Evolutionary conservation across 2,113 vertebrate genomes (phyloP).

Genomic region (Origma solitaria): DNA sequence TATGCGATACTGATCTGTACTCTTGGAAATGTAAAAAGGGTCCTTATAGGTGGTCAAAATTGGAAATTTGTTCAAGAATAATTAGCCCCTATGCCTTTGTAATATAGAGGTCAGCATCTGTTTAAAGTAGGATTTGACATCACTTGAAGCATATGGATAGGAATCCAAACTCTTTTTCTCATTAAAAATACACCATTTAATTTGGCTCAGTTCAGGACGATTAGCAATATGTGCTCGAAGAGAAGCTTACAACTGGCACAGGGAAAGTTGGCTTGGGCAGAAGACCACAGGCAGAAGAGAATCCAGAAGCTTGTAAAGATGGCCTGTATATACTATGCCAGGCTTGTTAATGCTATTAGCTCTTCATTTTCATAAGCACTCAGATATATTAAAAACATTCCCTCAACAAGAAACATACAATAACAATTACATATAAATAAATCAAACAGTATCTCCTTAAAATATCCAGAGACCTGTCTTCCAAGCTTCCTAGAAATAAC

Average conservation of each 20-base stretch:
- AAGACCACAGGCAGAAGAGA: background rate
- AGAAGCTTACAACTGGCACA: background rate
- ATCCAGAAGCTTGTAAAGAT: constrained; percentile 7
- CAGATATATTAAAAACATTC: background rate
- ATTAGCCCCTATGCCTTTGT: constrained; percentile 21
- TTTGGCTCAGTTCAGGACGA: constrained; percentile 41
- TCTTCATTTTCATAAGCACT: constrained; percentile 1
- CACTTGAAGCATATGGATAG: constrained; percentile 50
- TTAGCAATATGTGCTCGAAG: constrained; percentile 30
- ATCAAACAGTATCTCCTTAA: background rate
- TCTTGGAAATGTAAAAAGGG: background rate
- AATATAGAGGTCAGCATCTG: constrained; percentile 60
- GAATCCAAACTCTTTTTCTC: constrained; percentile 51
- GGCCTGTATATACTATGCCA: background rate
- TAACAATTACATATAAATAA: background rate
- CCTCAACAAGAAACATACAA: background rate
- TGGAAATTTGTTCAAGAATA: background rate
- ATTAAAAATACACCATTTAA: constrained; percentile 63
- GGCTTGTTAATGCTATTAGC: background rate
- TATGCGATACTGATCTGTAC: background rate
- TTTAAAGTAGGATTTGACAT: constrained; percentile 50
- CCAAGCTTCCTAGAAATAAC: background rate
- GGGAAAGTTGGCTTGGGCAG: background rate
- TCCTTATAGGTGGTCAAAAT: background rate
- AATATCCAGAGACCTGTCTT: background rate